These are phyloP conservation scores for Nephrotoma appendiculata DNA, from an alignment of 2,888 invertebrate species.

Conservation along the genomic window DNA sequence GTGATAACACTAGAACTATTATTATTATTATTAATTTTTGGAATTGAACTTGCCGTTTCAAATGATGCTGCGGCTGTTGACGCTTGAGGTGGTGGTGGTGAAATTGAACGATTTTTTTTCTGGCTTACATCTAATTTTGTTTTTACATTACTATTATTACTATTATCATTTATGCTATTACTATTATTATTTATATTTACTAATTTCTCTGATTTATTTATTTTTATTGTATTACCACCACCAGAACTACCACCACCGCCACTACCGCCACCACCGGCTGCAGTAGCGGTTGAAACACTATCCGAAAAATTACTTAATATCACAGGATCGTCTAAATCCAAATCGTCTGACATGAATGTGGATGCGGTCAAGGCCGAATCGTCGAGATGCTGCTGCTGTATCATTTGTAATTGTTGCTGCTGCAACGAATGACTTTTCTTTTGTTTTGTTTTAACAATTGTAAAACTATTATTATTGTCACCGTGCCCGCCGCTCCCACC, in stretches of 20 bases:
- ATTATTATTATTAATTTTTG: slow-evolving; percentile 12
- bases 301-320: slow-evolving; percentile 20
- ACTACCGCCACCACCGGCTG: background rate
- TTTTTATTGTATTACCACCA: slow-evolving; percentile 15
- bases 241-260: slow-evolving; percentile 11
- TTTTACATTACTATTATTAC: slow-evolving; percentile 2
- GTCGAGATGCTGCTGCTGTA: background rate
- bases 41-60: slow-evolving; percentile 1
- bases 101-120: background rate
- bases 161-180: slow-evolving; percentile 1
- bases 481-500: background rate
- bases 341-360: slow-evolving; percentile 29
- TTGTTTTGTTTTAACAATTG: slow-evolving; percentile 7
- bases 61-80: background rate
- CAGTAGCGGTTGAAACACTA: background rate
- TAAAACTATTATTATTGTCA: slow-evolving; percentile 6
- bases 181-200: slow-evolving; percentile 6
- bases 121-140: background rate
- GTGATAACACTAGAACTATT: slow-evolving; percentile 8
- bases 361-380: slow-evolving; percentile 21
- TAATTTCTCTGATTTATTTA: slow-evolving; percentile 8
- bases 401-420: background rate
- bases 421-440: background rate
- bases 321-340: slow-evolving; percentile 32
- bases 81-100: background rate